A percentile compares a stretch with the other conserved stretches of the same genome.
These are phyloP conservation scores for Forbesichthys agassizii DNA, from an alignment of 2,113 vertebrate genomes.

Conservation along the genomic window DNA sequence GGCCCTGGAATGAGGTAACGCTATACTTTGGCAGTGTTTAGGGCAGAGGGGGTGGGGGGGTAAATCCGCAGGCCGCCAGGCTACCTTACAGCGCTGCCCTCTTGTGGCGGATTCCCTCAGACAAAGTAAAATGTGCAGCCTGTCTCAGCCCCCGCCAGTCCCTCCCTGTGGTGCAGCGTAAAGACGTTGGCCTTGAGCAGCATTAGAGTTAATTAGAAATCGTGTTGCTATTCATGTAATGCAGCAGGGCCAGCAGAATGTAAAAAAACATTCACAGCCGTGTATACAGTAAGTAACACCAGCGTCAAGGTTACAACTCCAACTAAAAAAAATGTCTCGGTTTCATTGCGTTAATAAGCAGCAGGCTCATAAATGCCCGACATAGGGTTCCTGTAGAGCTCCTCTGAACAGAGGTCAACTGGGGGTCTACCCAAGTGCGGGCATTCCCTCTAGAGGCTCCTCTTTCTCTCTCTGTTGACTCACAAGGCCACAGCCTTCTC, in stretches of 20 bases:
- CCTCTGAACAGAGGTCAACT: conserved; percentile 6
- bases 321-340: too few species aligned
- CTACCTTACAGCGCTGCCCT: too few species aligned
- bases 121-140: not conserved
- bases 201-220: conserved; percentile 45
- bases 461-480: not conserved
- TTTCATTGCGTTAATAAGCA: too few species aligned
- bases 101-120: too few species aligned
- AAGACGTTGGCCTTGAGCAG: conserved; percentile 18
- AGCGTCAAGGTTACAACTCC: conserved; percentile 10
- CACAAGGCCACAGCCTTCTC: not conserved
- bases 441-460: conserved; percentile 3
- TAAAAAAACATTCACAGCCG: not conserved
- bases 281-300: conserved; percentile 4
- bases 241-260: conserved; percentile 8
- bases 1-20: conserved; percentile 64
- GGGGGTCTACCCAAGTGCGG: not conserved
- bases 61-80: not conserved
- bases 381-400: not conserved
- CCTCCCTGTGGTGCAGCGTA: conserved; percentile 6
- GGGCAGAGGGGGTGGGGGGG: conserved; percentile 1
- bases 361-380: not conserved
- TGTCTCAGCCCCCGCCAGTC: not conserved
- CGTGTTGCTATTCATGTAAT: conserved; percentile 34
- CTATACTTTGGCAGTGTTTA: conserved; percentile 42